phyloP scores from a whole-genome alignment of 2,797 vertebrate genomes.

The Semotilus atromaculatus region DNA sequence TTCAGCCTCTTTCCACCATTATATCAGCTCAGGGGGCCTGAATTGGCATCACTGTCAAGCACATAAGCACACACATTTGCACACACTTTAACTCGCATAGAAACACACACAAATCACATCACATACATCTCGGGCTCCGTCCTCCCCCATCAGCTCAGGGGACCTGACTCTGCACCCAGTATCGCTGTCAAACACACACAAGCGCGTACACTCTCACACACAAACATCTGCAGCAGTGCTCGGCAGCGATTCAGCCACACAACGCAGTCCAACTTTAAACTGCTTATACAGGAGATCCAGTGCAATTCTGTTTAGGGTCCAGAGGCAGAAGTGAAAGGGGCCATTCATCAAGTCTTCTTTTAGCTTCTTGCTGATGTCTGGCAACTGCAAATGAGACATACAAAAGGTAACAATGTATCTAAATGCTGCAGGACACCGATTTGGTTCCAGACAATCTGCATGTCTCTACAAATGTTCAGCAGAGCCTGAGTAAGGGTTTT shows the following conservation, averaged over 20 bases:
- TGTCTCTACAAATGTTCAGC: conserved; percentile 42
- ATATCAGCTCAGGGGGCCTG: conserved; percentile 50
- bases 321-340: conserved; percentile 47
- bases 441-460: conserved; percentile 36
- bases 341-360: conserved; percentile 58
- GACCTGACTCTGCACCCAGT: conserved; percentile 59
- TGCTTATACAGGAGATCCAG: conserved; percentile 60
- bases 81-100: conserved; percentile 25
- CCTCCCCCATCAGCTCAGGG: conserved; percentile 49
- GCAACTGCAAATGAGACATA: conserved; percentile 48
- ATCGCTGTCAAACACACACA: conserved; percentile 51
- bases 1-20: conserved; percentile 38
- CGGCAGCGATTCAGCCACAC: conserved; percentile 52
- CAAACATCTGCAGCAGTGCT: conserved; percentile 59
- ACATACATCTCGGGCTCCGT: conserved; percentile 36
- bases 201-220: conserved; percentile 4
- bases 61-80: conserved; percentile 4
- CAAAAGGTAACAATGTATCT: conserved; percentile 42
- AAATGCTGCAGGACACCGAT: conserved; percentile 24
- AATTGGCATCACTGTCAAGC: conserved; percentile 51
- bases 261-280: conserved; percentile 53
- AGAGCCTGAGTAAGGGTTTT: conserved; percentile 44
- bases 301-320: conserved; percentile 55
- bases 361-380: conserved; percentile 50
- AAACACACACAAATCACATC: conserved; percentile 44